Base-by-base conservation (phyloP, 1,140 invertebrate species). In the Drosophila lowei region DNA sequence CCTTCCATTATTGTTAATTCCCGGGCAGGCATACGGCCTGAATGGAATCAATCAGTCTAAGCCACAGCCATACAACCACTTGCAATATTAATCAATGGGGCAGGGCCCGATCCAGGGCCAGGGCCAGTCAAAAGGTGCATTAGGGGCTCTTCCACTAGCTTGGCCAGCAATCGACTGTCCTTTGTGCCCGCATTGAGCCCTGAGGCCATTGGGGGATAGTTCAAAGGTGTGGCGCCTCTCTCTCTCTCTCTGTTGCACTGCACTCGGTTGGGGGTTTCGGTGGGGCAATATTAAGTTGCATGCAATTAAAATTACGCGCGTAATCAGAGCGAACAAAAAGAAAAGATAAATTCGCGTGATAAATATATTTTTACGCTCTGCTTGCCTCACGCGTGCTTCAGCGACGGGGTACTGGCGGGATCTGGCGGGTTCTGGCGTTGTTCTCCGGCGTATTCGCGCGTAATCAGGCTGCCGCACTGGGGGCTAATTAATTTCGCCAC, bases 401-500 rank as follows among this genome's bases (percentile, higher is more conserved):
- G 41, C 47, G n/a, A 34, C 38, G 25, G n/a, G n/a, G n/a, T n/a
- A n/a, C n/a, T n/a, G n/a, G n/a, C n/a, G n/a, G n/a, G n/a, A n/a
- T n/a, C n/a, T n/a, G n/a, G n/a, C n/a, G n/a, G n/a, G n/a, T n/a
- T n/a, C 44, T 18, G 60, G 59, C 56, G 64, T 28, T 48, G 62
- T 68, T 79, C 54, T 64, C 71, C 41, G 50, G 71, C 63, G 81
- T 44, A 74, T 76, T 77, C 56, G 50, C 62, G 70, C 63, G 83
- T 73, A 86, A 83, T 88, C 78, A 88, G 81, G 81, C 81, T 86
- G 74, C 78, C 84, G 83, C 83, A 88, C 83, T 81, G 73, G 83
- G 83, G 83, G 83, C 83, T 88, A 88, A 88, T 88, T 88, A 88
- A 88, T 88, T 88, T 88, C 75, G 78, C 83, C 83, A 88, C 83